Evolutionary conservation across 2,113 vertebrate species (phyloP), one percentile per base, ranked within the genome.

Genomic region (Saccopteryx bilineata): DNA sequence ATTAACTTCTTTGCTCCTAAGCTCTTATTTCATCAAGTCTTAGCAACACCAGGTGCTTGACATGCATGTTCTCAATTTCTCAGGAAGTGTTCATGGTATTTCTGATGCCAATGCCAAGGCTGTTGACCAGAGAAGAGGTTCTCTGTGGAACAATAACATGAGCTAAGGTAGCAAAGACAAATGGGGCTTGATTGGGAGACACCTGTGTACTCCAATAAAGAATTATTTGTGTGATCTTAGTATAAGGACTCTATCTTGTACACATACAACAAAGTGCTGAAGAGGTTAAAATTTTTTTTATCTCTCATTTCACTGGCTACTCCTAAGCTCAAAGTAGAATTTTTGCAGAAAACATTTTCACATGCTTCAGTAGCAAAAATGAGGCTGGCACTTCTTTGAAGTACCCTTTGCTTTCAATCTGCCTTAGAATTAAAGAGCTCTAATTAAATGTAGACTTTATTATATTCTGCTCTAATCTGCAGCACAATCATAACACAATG

Each of bases 391-490:
- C 56, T 96, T 97, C 82, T 88, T 84, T 87, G 54, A 97, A 96
- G 82, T 93, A 94, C 72, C 33, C 85, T 96, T 94, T 93, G 63
- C 96, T 33, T 94, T 78, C 91, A 97, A 96, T 95, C 95, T 94
- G 92, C 81, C 84, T 96, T 75, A 94, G 86, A 97, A 97, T 92
- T 90, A 91, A 97, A 96, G 84, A 88, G 84, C 50, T 90, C 88
- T 97, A 95, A 91, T 96, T 97, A 97, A 96, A 96, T 66, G 94
- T 71, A 96, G 78, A 74, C 86, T 74, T 92, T 94, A 94, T 97
- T 96, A 97, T 85, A 91, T 88, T 97, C 75, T 92, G 68, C 18
- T 95, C 69, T 97, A 96, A 95, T 97, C 90, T 95, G 18, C n/a
- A 33, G 60, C 74, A 63, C 87, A 92, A 90, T 97, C 86, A 28